Percentiles rank a stretch among this genome's conserved stretches.
These are phyloP conservation scores for Zaprionus davidi DNA, from an alignment of 1,140 invertebrate genomes.

Conservation along the genomic window DNA sequence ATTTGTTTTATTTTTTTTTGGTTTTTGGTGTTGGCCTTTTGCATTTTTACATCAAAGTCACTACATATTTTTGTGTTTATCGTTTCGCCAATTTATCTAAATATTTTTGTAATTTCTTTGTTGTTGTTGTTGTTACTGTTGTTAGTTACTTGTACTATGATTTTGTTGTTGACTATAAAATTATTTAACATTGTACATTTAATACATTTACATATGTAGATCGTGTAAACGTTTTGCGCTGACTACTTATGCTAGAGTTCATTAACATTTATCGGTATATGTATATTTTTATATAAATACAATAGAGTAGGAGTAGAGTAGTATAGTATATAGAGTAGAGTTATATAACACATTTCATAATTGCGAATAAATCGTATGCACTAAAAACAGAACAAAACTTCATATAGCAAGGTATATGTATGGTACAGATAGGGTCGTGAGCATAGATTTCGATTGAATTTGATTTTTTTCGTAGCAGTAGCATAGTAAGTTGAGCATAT, in stretches of 20 bases:
- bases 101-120: constrained; percentile 27
- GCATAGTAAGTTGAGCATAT: constrained; percentile 40
- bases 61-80: constrained; percentile 34
- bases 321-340: constrained; percentile 45
- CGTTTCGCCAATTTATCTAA: constrained; percentile 49
- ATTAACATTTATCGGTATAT: constrained; percentile 50
- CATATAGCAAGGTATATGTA: constrained; percentile 31
- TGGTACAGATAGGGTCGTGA: constrained; percentile 24
- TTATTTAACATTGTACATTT: constrained; percentile 71
- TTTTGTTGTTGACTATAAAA: constrained; percentile 63
- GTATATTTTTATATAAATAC: constrained; percentile 54
- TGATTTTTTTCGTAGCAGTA: constrained; percentile 19
- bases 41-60: constrained; percentile 57
- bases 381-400: constrained; percentile 33
- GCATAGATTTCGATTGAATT: constrained; percentile 26
- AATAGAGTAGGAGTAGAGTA: constrained; percentile 56
- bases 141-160: constrained; percentile 72
- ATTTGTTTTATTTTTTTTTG: constrained; percentile 49
- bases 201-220: constrained; percentile 67
- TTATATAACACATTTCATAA: constrained; percentile 50
- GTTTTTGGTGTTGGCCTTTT: constrained; percentile 48
- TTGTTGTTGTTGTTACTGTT: constrained; percentile 27
- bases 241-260: constrained; percentile 68
- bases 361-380: constrained; percentile 40
- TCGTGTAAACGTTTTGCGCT: constrained; percentile 54